These are phyloP conservation scores for Sminthopsis crassicaudata DNA, from an alignment of 2,113 vertebrate species.

Conservation along the genomic window DNA sequence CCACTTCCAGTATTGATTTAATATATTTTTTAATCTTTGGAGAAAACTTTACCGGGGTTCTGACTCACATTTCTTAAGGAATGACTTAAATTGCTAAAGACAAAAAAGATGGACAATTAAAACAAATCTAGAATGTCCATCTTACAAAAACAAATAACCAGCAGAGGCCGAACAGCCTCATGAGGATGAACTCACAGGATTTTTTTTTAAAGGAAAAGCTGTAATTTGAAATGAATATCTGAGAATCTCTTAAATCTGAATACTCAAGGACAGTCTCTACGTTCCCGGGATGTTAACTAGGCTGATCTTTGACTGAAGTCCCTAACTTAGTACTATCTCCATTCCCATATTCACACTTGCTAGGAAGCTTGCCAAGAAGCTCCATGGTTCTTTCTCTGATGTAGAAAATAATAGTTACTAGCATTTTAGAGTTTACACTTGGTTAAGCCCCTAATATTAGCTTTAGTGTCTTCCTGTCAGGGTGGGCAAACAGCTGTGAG, in stretches of 20 bases:
- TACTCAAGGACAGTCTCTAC: background rate
- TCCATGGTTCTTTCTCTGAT: background rate
- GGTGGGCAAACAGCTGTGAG: background rate
- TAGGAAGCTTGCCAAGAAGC: background rate
- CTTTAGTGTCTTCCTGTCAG: background rate
- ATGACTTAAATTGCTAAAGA: background rate
- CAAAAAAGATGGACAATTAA: background rate
- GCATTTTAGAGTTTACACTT: background rate
- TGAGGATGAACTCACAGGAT: background rate
- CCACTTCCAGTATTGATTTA: background rate
- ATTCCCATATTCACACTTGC: background rate
- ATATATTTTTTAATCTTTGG: background rate
- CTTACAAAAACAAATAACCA: background rate
- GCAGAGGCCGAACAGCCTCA: constrained; percentile 5
- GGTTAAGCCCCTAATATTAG: background rate
- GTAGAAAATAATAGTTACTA: background rate
- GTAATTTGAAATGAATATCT: constrained; percentile 14
- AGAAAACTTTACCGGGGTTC: constrained; percentile 30
- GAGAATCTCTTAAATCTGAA: background rate
- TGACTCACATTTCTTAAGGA: background rate
- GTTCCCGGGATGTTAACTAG: background rate
- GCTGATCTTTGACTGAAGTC: background rate
- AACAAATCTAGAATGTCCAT: background rate
- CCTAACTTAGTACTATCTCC: background rate
- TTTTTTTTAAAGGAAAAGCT: constrained; percentile 1